Evolutionary conservation across 1,140 invertebrate species (phyloP).

Genomic region (Drosophila pruinosa): DNA sequence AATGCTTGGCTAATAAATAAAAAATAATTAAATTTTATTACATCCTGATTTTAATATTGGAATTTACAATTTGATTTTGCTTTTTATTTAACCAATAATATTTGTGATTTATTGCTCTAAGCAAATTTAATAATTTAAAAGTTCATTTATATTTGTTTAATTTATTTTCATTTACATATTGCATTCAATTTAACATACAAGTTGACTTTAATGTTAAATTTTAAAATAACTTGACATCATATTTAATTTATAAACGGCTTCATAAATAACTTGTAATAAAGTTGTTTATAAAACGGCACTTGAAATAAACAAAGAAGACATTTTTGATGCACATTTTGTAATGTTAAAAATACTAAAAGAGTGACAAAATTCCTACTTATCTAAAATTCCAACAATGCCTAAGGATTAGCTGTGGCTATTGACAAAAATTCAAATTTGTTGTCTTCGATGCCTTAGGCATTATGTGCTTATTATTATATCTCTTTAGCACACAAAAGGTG

Average conservation of each 20-base stretch:
- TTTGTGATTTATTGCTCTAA: background rate
- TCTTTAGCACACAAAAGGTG: constrained; percentile 23
- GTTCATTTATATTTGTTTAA: background rate
- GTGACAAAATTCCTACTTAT: background rate
- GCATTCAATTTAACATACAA: background rate
- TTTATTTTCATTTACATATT: background rate
- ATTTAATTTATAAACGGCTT: background rate
- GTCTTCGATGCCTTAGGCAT: constrained; percentile 9
- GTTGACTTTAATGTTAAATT: background rate
- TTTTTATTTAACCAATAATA: no score
- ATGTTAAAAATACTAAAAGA: background rate
- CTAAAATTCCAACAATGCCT: background rate
- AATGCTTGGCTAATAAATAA: no score
- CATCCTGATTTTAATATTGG: no score
- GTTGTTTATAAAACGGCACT: background rate
- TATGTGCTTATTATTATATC: constrained; percentile 37
- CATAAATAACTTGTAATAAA: background rate
- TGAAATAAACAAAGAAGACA: background rate
- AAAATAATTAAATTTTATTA: no score
- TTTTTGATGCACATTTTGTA: background rate
- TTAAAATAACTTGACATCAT: background rate
- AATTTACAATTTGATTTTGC: no score
- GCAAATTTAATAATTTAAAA: background rate
- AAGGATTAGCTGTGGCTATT: background rate
- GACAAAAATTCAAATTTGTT: background rate